Base-by-base conservation (phyloP, 1,140 invertebrate species). In the Pantala flavescens region DNA sequence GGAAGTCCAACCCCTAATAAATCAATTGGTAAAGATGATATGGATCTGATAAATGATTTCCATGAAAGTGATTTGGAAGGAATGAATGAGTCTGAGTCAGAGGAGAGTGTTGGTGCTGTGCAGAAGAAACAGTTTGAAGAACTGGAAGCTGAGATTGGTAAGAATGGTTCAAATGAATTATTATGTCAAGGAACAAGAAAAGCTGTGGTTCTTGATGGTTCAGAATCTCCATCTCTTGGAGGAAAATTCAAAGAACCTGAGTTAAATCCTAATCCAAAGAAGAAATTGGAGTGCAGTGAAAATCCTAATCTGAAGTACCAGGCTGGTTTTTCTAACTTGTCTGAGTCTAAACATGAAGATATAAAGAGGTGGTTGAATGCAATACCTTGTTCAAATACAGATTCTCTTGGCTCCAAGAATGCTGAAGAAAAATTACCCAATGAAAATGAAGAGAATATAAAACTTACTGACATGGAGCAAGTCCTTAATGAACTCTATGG, bases 311-410 rank as follows among this genome's bases (percentile, higher is more conserved):
- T 63, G 12, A 16, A 63, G 49, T 63, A 19, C n/a, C 14, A 63
- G n/a, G 3, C 49, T 63, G 49, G 49, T 1, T 63, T 63, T 63
- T 63, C 49, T 63, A 63, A 3, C 49, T 21, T 63, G 16, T 63
- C 49, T 63, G 3, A 63, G 12, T 63, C 49, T 7, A 63, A 63
- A 63, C 49, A 63, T 63, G 49, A 63, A 63, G 49, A 63, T 1
- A 63, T 63, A 19, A 63, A 63, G n/a, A 63, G n/a, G 49, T 63
- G 49, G 49, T 63, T 63, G n/a, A 63, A 63, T 63, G 49, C 49
- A 16, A 63, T 63, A 7, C 49, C 49, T 19, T 63, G 49, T 21
- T 63, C 49, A 63, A 63, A 21, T 12, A 63, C 12, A 63, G 49
- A 63, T 63, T 19, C 14, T 63, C 2, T 12, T 7, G 49, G 5